Evolutionary conservation across 2,113 vertebrate genomes (phyloP).

Genomic region (Eulemur macaco): DNA sequence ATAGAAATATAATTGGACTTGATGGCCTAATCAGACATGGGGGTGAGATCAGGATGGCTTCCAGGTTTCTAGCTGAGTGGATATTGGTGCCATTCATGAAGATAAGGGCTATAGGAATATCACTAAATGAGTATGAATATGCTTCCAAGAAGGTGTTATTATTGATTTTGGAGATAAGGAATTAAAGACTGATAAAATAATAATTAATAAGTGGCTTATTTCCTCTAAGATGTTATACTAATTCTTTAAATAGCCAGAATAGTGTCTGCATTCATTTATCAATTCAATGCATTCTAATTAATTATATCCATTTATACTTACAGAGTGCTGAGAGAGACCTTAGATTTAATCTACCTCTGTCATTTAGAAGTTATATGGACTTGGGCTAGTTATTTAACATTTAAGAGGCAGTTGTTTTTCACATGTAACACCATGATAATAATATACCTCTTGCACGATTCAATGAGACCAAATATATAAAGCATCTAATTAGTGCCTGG

Average conservation of each 20-base stretch:
- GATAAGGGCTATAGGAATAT: background rate
- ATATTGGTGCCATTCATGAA: background rate
- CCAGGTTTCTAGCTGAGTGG: background rate
- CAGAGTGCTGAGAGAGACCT: background rate
- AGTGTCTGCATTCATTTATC: background rate
- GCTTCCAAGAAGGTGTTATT: background rate
- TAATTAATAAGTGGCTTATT: background rate
- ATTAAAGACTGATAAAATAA: background rate
- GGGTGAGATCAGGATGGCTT: background rate
- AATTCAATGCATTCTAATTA: background rate
- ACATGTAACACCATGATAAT: background rate
- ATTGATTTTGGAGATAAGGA: background rate
- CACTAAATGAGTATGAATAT: background rate
- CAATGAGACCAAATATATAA: background rate
- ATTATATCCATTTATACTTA: background rate
- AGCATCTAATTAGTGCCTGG: background rate
- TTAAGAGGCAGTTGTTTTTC: background rate
- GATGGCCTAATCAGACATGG: background rate
- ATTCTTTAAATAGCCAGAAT: background rate
- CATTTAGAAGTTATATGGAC: background rate
- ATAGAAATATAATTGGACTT: background rate
- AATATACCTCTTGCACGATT: background rate
- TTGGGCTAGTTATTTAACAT: background rate
- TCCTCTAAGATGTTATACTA: background rate
- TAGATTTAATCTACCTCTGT: background rate